These are phyloP conservation scores for Crocallis elinguaria DNA, from an alignment of 2,888 invertebrate species.

Conservation along the genomic window DNA sequence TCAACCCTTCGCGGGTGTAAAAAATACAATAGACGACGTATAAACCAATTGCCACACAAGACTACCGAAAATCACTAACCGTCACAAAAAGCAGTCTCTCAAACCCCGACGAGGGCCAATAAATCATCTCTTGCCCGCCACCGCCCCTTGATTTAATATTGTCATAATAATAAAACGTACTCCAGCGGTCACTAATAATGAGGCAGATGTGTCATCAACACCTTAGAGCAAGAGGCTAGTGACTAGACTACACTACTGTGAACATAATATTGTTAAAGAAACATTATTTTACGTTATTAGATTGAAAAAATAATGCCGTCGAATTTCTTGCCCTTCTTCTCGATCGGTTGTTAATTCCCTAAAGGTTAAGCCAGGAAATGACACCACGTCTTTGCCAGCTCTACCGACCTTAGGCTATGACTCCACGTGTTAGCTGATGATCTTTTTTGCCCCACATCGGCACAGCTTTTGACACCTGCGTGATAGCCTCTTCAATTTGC, in stretches of 20 bases:
- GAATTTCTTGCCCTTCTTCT: too few relatives aligned
- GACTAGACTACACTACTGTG: too few relatives aligned
- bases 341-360: too few relatives aligned
- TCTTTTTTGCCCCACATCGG: slow-evolving; percentile 76
- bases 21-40: too few relatives aligned
- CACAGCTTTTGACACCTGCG: slow-evolving; percentile 81
- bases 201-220: slow-evolving; percentile 36
- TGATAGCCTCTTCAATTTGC: slow-evolving; percentile 72
- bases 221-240: background rate
- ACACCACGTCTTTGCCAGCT: slow-evolving; percentile 26
- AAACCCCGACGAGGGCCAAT: slow-evolving; percentile 60
- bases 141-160: slow-evolving; percentile 77
- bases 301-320: too few relatives aligned
- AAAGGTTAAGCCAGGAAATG: slow-evolving; percentile 20
- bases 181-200: slow-evolving; percentile 36
- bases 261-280: too few relatives aligned
- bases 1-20: slow-evolving; percentile 29
- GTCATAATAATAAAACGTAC: slow-evolving; percentile 73
- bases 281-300: too few relatives aligned
- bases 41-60: slow-evolving; percentile 13
- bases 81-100: slow-evolving; percentile 33
- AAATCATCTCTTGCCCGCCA: slow-evolving; percentile 64
- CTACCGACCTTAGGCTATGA: slow-evolving; percentile 51
- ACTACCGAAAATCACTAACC: slow-evolving; percentile 28
- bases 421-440: slow-evolving; percentile 71